Evolutionary conservation across 2,888 invertebrate species (phyloP).

Genomic region (Trichogramma evanescens): DNA sequence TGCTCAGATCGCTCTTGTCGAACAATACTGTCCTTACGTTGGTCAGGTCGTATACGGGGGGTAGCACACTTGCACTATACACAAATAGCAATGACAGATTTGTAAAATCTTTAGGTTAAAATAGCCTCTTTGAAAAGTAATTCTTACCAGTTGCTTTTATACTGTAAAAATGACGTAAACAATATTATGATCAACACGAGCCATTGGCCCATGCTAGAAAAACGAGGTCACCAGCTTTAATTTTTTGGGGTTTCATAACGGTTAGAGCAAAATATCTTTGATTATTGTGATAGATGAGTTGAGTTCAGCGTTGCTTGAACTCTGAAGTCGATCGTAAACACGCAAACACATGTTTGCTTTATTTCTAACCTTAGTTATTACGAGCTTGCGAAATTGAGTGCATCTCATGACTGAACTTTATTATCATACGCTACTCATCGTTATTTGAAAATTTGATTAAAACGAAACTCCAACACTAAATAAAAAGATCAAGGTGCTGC

Average conservation of each 20-base stretch:
- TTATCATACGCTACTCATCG: too few relatives aligned
- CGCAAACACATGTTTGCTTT: too few relatives aligned
- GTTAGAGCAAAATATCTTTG: too few relatives aligned
- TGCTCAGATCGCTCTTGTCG: conserved; percentile 30
- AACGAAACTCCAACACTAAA: too few relatives aligned
- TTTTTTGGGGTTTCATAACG: background rate
- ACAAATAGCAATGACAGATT: background rate
- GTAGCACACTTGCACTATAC: background rate
- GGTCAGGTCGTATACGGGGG: conserved; percentile 14
- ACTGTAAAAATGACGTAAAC: background rate
- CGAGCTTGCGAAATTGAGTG: too few relatives aligned
- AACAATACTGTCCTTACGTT: conserved; percentile 41
- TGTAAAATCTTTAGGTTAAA: background rate
- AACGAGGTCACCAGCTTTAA: background rate
- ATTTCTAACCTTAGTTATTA: too few relatives aligned
- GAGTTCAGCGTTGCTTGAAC: too few relatives aligned
- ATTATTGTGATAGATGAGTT: too few relatives aligned
- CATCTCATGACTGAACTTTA: too few relatives aligned
- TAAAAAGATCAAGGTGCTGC: too few relatives aligned
- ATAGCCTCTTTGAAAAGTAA: background rate
- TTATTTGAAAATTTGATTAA: too few relatives aligned
- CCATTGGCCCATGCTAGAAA: conserved; percentile 20
- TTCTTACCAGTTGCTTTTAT: conserved; percentile 8
- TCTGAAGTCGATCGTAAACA: too few relatives aligned
- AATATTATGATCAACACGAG: conserved; percentile 14